phyloP scores from a whole-genome alignment of 1,140 invertebrate species.

The Orius insidiosus region DNA sequence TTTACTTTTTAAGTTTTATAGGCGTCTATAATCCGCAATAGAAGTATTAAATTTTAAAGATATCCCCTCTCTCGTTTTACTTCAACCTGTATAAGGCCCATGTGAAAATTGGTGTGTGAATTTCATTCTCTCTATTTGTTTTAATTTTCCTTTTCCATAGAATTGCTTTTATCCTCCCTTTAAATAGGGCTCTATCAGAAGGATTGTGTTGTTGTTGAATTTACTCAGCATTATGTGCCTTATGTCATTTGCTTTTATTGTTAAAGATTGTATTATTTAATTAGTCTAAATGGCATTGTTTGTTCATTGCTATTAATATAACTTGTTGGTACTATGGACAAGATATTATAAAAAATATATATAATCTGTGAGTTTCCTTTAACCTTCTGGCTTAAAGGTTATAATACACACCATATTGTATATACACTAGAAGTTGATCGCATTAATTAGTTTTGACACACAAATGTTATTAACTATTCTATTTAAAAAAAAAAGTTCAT shows the following conservation, averaged over 20 bases:
- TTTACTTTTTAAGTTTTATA: slow-evolving; percentile 6
- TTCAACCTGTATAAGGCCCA: background rate
- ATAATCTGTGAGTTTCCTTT: slow-evolving; percentile 1
- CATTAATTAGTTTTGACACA: too few species aligned
- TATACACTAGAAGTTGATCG: too few species aligned
- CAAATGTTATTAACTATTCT: too few species aligned
- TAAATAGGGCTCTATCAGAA: slow-evolving; percentile 17
- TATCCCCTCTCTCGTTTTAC: too few species aligned
- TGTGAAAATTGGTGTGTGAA: background rate
- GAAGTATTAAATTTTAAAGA: background rate
- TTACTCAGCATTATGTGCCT: slow-evolving; percentile 22
- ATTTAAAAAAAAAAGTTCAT: too few species aligned
- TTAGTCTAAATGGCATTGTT: slow-evolving; percentile 13
- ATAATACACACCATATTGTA: slow-evolving; percentile 5
- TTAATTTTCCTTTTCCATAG: slow-evolving; percentile 6
- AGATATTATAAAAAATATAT: too few species aligned
- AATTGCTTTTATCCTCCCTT: slow-evolving; percentile 11
- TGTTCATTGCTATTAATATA: slow-evolving; percentile 2
- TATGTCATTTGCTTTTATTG: slow-evolving; percentile 21
- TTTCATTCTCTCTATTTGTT: slow-evolving; percentile 4
- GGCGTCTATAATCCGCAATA: too few species aligned
- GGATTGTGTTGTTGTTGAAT: slow-evolving; percentile 21
- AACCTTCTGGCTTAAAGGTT: background rate
- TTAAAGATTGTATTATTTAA: slow-evolving; percentile 18
- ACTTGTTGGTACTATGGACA: background rate